Evolutionary conservation across 2,888 invertebrate genomes (phyloP).

Genomic region (Smittia sp.): DNA sequence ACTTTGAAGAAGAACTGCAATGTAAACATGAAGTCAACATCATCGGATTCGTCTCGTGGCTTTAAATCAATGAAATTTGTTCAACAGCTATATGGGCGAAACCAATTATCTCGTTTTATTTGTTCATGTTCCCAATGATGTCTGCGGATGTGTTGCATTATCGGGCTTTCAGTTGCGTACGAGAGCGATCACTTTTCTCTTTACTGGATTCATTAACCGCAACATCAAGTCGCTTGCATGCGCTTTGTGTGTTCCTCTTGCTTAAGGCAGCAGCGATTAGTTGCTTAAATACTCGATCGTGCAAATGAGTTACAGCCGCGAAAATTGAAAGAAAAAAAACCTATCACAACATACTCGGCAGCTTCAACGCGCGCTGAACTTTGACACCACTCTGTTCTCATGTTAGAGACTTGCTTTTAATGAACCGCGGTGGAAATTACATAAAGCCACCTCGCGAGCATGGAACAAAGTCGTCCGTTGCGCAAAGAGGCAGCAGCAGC

Average conservation of each 20-base stretch:
- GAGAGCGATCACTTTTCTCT: not conserved
- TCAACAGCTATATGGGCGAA: constrained; percentile 32
- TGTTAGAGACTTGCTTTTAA: not conserved
- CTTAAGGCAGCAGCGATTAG: not conserved
- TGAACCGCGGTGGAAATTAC: not conserved
- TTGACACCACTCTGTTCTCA: constrained; percentile 18
- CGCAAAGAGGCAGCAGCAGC: constrained; percentile 13
- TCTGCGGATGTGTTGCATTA: constrained; percentile 18
- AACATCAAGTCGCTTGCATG: not conserved
- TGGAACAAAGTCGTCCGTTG: constrained; percentile 4
- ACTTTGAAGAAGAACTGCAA: not conserved
- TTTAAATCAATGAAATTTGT: constrained; percentile 23
- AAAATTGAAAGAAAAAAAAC: constrained; percentile 13
- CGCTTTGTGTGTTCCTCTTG: constrained; percentile 6
- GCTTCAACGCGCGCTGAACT: not conserved
- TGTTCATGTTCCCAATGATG: constrained; percentile 24
- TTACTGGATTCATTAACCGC: not conserved
- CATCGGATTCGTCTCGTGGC: not conserved
- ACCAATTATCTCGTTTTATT: constrained; percentile 34
- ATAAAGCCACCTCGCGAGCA: not conserved
- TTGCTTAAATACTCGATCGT: not conserved
- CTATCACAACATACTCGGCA: constrained; percentile 6
- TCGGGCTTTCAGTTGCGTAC: constrained; percentile 19
- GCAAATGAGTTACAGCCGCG: constrained; percentile 6
- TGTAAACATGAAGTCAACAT: not conserved